Conservation (phyloP, 2,888 invertebrate genomes). For the Callyntrura sp. region DNA sequence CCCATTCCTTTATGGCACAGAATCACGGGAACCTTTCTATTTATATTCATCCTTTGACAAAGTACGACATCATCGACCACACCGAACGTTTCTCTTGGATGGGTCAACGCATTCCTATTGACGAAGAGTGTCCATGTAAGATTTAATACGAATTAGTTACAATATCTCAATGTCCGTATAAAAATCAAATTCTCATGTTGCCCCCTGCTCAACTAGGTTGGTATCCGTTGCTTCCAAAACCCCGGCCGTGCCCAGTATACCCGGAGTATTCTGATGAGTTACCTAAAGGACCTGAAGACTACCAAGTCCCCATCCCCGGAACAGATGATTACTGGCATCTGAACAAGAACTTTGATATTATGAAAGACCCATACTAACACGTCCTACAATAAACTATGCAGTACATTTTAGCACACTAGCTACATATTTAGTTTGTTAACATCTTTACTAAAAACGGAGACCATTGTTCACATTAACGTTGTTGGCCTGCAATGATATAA, state of each 20-base stretch:
- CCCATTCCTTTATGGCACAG: conserved; percentile 67
- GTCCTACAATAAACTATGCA: too few relatives aligned
- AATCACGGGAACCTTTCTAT: conserved; percentile 68
- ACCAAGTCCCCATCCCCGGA: conserved; percentile 75
- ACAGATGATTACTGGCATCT: conserved; percentile 79
- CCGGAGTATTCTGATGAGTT: conserved; percentile 71
- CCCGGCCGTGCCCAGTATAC: conserved; percentile 72
- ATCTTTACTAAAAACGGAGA: too few relatives aligned
- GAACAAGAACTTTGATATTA: conserved; percentile 68
- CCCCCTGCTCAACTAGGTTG: conserved; percentile 22
- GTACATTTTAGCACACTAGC: too few relatives aligned
- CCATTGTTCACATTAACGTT: too few relatives aligned
- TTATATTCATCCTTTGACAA: conserved; percentile 67
- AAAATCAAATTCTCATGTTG: conserved; percentile 29
- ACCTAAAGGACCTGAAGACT: conserved; percentile 53
- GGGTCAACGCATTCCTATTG: conserved; percentile 64
- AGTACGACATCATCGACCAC: conserved; percentile 65
- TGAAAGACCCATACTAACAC: conserved; percentile 71
- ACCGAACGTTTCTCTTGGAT: conserved; percentile 63
- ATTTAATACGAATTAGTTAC: too few relatives aligned
- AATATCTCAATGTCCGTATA: too few relatives aligned
- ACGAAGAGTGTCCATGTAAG: conserved; percentile 70
- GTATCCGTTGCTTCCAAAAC: conserved; percentile 60
- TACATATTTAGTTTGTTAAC: too few relatives aligned
- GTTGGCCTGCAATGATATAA: too few relatives aligned